Evolutionary conservation across 92 coral and sea anemone species (phyloP), one percentile per base, ranked within the genome.

Genomic region (Epizoanthus fatuus): DNA sequence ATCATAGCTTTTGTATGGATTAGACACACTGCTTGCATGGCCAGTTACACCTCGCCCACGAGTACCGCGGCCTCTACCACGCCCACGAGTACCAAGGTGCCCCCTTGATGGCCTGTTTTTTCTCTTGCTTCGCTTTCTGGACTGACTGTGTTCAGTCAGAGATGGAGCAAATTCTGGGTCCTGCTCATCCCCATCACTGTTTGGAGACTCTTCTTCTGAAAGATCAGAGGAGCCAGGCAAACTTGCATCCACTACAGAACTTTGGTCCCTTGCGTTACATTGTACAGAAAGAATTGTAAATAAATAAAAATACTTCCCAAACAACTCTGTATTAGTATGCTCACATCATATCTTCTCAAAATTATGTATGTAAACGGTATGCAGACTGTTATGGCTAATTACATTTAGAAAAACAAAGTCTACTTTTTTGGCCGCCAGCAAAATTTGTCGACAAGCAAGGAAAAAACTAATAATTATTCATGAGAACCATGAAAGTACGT

Each of bases 1-100:
- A 72, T 83, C 84, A 63, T 68, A 83, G 69, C 90, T 80, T 17
- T 63, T 88, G 15, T 52, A 32, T 29, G 67, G 15, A 16, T 10
- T 79, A 54, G 16, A 12, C 44, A 57, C 84, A 39, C 80, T 62
- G 45, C 35, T 29, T 29, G 69, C 63, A 20, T 22, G 37, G 1
- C 37, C 45, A 20, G 79, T 83, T 60, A 84, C 59, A n/a, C 74
- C 85, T 45, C 79, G 17, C 5, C 68, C 68, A 63, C 39, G 40
- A 22, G 39, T 63, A 22, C 39, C 39, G 68, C 80, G 40, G 20
- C 40, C 53, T 70, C 80, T 54, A 20, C 55, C 85, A 17, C 79
- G 17, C 7, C 42, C 68, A 63, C 39, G 68, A 63, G 39, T 29
- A 63, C 68, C 68, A 63, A 25, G 3, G 5, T 14, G 16, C 19